Percentiles rank a stretch among this genome's conserved stretches.
phyloP scores from a whole-genome alignment of 2,888 invertebrate genomes.

The Xestobium rufovillosum region DNA sequence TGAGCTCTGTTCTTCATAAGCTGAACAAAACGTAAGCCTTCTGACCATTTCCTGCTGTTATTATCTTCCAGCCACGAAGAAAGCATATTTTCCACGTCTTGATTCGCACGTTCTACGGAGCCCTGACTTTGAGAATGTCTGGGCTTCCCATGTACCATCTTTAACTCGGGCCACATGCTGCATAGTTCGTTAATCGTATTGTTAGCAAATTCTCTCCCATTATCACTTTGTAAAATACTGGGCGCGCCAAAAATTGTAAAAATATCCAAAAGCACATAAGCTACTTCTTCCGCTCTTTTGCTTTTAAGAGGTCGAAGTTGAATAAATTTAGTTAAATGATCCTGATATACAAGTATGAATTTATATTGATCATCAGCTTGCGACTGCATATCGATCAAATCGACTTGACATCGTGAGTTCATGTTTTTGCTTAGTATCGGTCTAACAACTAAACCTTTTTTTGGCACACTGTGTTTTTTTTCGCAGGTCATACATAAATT shows the following conservation, averaged over 20 bases:
- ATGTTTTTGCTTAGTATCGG: too few species aligned
- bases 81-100: constrained; percentile 36
- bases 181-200: constrained; percentile 26
- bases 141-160: constrained; percentile 37
- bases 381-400: constrained; percentile 16
- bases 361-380: constrained; percentile 30
- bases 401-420: too few species aligned
- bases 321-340: constrained; percentile 37
- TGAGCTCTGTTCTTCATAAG: constrained; percentile 38
- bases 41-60: constrained; percentile 34
- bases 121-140: constrained; percentile 33
- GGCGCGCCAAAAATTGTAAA: constrained; percentile 36
- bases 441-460: too few species aligned
- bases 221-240: constrained; percentile 32
- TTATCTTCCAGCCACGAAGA: constrained; percentile 35
- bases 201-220: constrained; percentile 34
- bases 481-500: constrained; percentile 10
- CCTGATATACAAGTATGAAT: constrained; percentile 36
- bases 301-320: constrained; percentile 29
- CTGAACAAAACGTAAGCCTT: constrained; percentile 38
- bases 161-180: too few species aligned
- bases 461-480: constrained; percentile 8
- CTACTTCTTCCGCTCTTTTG: constrained; percentile 33
- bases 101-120: constrained; percentile 33
- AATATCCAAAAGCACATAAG: constrained; percentile 32